A percentile compares a stretch with the other conserved stretches of the same genome.
These are phyloP conservation scores for Schizaphis graminum DNA, from an alignment of 2,888 invertebrate species.

Conservation along the genomic window DNA sequence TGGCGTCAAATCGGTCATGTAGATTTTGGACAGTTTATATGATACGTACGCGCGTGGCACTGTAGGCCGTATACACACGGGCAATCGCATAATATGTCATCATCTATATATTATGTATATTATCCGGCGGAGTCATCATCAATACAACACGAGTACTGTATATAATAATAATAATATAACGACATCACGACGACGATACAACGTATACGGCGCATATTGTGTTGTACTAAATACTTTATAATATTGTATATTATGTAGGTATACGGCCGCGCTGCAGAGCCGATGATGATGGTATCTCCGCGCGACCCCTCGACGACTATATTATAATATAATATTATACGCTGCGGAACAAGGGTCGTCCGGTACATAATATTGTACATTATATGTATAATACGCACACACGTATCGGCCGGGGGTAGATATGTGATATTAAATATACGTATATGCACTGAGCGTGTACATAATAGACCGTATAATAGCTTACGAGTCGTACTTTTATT, in stretches of 20 bases:
- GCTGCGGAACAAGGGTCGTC: neutral
- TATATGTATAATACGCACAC: neutral
- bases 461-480: neutral
- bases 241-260: neutral
- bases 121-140: neutral
- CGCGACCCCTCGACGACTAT: constrained; percentile 12
- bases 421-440: neutral
- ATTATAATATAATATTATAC: constrained; percentile 7
- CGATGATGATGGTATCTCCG: neutral
- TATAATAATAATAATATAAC: neutral
- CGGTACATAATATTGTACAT: neutral
- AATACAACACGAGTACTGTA: neutral
- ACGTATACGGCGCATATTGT: neutral
- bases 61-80: neutral
- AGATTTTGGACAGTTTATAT: neutral
- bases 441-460: neutral
- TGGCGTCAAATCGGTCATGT: neutral
- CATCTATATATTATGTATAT: neutral
- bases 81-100: neutral
- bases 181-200: neutral
- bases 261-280: neutral
- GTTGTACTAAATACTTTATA: neutral
- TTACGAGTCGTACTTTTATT: neutral
- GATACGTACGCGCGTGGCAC: neutral
- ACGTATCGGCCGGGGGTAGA: constrained; percentile 27